These are phyloP conservation scores for Poecilobothrus nobilitatus DNA, from an alignment of 2,888 invertebrate genomes.

Conservation along the genomic window DNA sequence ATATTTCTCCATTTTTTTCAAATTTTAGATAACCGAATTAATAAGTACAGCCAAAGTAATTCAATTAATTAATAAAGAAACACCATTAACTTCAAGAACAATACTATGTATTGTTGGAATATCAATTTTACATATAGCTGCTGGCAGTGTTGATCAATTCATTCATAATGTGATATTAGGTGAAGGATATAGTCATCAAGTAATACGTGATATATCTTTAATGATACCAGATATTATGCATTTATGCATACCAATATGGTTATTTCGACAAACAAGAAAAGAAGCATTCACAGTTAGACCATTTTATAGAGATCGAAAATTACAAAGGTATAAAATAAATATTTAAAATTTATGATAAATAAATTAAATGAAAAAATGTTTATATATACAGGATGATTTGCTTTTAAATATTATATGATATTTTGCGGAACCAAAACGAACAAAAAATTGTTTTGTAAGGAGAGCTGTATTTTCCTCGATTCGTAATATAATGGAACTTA, in stretches of 20 bases:
- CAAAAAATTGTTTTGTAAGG: no score
- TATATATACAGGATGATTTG: no score
- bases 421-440: no score
- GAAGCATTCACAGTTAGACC: conserved; percentile 40
- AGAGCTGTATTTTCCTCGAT: no score
- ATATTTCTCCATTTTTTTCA: no score
- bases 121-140: conserved; percentile 53
- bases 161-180: conserved; percentile 52
- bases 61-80: conserved; percentile 49
- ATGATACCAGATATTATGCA: conserved; percentile 60
- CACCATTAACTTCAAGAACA: conserved; percentile 48
- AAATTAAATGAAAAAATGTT: no score
- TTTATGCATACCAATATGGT: conserved; percentile 51
- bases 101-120: conserved; percentile 52
- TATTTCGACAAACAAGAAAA: conserved; percentile 40
- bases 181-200: conserved; percentile 58
- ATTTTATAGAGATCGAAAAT: conserved; percentile 39
- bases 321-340: conserved; percentile 32
- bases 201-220: conserved; percentile 57
- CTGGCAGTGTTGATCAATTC: conserved; percentile 59
- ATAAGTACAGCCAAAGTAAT: conserved; percentile 53
- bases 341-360: conserved; percentile 21
- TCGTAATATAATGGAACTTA: no score
- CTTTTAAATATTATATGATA: no score
- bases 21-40: conserved; percentile 51